Evolutionary conservation across 2,888 invertebrate species (phyloP).

Genomic region (Andrena camellia): DNA sequence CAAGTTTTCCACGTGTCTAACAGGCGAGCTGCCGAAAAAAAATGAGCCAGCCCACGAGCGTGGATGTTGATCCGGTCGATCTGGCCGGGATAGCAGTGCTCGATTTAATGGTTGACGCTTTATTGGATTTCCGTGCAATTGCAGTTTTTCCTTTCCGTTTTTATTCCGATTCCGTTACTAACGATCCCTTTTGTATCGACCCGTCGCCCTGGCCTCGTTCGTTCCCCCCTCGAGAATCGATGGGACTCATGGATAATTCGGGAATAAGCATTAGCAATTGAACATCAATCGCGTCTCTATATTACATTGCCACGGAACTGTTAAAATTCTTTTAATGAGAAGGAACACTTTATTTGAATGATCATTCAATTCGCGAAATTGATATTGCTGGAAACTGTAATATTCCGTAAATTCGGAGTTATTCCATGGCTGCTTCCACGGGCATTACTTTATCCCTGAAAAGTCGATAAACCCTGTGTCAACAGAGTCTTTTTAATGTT

Average conservation of each 20-base stretch:
- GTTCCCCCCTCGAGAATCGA: conserved; percentile 41
- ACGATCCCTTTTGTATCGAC: conserved; percentile 73
- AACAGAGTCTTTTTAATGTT: neutral
- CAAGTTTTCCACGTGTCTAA: conserved; percentile 52
- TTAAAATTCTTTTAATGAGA: neutral
- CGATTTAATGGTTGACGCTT: conserved; percentile 78
- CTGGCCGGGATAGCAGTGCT: conserved; percentile 59
- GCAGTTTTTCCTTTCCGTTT: conserved; percentile 70
- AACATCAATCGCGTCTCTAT: neutral
- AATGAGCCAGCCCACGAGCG: conserved; percentile 53
- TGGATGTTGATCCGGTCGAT: conserved; percentile 60
- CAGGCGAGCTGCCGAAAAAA: conserved; percentile 26
- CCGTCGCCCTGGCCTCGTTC: conserved; percentile 20
- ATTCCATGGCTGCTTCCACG: too few species aligned
- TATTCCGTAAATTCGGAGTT: too few species aligned
- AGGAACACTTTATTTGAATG: too few species aligned
- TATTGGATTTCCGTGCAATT: conserved; percentile 78
- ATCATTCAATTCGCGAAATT: too few species aligned
- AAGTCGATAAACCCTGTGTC: neutral
- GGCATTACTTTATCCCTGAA: neutral
- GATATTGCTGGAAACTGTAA: too few species aligned
- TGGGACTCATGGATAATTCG: conserved; percentile 64
- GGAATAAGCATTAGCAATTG: conserved; percentile 50
- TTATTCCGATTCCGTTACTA: conserved; percentile 75
- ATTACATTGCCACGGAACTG: neutral